Evolutionary conservation across 2,113 vertebrate species (phyloP).

Genomic region (Equus przewalskii): DNA sequence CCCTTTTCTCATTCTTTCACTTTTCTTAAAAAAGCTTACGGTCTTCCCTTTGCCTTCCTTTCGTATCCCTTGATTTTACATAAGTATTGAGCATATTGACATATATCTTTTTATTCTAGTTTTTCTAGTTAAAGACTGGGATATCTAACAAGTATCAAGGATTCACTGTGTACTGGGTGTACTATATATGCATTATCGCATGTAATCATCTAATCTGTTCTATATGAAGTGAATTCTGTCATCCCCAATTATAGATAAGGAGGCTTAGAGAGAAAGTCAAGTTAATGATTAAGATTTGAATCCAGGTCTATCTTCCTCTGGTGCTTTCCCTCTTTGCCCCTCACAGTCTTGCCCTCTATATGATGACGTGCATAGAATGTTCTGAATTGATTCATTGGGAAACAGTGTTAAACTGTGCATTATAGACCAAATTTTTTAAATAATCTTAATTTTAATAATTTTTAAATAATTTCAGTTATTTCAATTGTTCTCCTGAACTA

Average conservation of each 20-base stretch:
- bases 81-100: background rate
- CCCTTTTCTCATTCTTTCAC: conserved; percentile 32
- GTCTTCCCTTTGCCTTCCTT: background rate
- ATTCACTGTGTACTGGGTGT: background rate
- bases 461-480: background rate
- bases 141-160: background rate
- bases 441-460: conserved; percentile 9
- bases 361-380: background rate
- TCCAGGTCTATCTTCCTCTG: background rate
- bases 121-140: conserved; percentile 21
- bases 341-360: background rate
- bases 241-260: background rate
- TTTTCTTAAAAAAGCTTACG: background rate
- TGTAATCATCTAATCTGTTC: background rate
- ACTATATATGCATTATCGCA: background rate
- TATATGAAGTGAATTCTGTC: background rate
- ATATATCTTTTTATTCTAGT: background rate
- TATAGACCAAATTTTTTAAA: background rate
- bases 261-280: background rate
- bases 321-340: background rate
- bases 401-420: background rate
- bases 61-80: background rate
- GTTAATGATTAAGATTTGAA: conserved; percentile 1
- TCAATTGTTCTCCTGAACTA: background rate
- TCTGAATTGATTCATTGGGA: background rate